Percentiles rank a stretch among this genome's conserved stretches.
Conservation (phyloP, 2,797 vertebrate genomes). For the Micrastur ruficollis region DNA sequence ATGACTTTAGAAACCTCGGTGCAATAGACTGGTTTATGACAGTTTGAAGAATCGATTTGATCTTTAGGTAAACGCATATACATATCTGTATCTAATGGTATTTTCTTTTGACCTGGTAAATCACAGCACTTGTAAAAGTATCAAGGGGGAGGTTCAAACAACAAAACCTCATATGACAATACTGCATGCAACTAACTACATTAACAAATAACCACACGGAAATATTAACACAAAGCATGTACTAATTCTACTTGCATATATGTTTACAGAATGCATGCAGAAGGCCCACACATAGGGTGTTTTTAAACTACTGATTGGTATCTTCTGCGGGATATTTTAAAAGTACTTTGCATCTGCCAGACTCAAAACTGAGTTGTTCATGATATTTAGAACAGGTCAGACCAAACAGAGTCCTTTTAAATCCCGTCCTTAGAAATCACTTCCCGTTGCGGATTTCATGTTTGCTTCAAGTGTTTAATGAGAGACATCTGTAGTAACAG, state of each 20-base stretch:
- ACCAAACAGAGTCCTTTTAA: neutral
- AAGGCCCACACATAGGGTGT: constrained; percentile 21
- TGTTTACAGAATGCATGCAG: constrained; percentile 63
- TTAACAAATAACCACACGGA: constrained; percentile 46
- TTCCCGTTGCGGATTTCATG: neutral
- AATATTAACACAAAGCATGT: constrained; percentile 73
- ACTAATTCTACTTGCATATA: constrained; percentile 51
- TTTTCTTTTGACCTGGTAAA: constrained; percentile 43
- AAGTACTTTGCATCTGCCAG: neutral
- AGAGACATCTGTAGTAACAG: neutral
- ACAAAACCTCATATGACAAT: constrained; percentile 64
- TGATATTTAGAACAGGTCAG: neutral
- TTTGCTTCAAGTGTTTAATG: constrained; percentile 17
- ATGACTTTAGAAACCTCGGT: neutral
- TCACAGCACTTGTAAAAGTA: constrained; percentile 65
- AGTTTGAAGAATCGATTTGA: neutral
- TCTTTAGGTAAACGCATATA: neutral
- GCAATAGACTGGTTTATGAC: neutral
- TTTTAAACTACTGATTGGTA: neutral
- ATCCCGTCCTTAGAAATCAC: neutral
- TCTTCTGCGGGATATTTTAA: neutral
- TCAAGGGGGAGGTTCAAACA: neutral
- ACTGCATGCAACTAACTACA: constrained; percentile 70
- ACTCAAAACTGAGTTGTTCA: neutral
- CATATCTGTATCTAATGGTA: constrained; percentile 31